Conservation (phyloP, 53 echinoderm and acorn worm species). For the Patiria pectinifera region DNA sequence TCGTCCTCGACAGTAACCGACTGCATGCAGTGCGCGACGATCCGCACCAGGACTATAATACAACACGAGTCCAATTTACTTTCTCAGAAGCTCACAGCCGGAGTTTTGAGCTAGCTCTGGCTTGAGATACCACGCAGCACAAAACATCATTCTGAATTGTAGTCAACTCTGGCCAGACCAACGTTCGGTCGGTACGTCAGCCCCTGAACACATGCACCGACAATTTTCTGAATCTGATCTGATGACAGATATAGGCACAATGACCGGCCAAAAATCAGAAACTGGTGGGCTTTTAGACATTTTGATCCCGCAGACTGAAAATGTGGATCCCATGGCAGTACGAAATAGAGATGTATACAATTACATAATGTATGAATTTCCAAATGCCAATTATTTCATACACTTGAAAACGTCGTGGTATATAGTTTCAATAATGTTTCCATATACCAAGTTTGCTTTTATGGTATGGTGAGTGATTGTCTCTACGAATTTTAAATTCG, state of each 20-base stretch:
- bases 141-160: too few relatives aligned
- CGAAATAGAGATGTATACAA: background rate
- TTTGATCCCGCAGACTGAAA: background rate
- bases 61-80: background rate
- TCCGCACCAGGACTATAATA: background rate
- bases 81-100: too few relatives aligned
- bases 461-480: too few relatives aligned
- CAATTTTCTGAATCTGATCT: background rate
- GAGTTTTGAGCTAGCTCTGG: too few relatives aligned
- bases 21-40: background rate
- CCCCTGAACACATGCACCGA: background rate
- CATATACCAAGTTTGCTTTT: too few relatives aligned
- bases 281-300: background rate
- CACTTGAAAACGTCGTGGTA: too few relatives aligned
- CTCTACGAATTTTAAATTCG: too few relatives aligned
- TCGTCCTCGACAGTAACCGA: background rate
- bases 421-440: too few relatives aligned
- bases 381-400: too few relatives aligned
- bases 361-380: background rate
- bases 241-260: constrained; percentile 20
- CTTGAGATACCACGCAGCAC: too few relatives aligned
- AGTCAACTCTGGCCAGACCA: too few relatives aligned
- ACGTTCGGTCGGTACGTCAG: background rate
- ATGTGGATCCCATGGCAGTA: background rate
- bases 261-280: background rate